phyloP scores from a whole-genome alignment of 2,888 invertebrate genomes.

The Ochropleura plecta region DNA sequence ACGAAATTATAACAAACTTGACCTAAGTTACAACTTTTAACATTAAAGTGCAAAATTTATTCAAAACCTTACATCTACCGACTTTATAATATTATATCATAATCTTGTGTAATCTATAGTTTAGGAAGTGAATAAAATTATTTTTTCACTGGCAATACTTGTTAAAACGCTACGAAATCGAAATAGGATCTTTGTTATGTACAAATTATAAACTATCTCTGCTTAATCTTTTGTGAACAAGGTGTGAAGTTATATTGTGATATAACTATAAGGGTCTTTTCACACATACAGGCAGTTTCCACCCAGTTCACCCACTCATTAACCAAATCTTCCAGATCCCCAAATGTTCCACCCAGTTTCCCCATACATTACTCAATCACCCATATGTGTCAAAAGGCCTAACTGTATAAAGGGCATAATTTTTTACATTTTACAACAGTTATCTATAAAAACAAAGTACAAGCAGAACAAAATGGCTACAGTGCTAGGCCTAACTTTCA shows the following conservation, averaged over 20 bases:
- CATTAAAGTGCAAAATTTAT: constrained; percentile 79
- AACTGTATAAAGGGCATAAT: constrained; percentile 20
- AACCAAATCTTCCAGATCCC: no score
- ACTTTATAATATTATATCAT: constrained; percentile 46
- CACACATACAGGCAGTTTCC: background rate
- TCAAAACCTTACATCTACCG: constrained; percentile 67
- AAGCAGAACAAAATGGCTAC: constrained; percentile 28
- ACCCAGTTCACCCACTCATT: background rate
- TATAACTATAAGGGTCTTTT: background rate
- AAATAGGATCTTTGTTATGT: constrained; percentile 14
- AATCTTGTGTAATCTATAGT: constrained; percentile 50
- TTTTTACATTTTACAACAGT: constrained; percentile 40
- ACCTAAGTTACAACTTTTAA: constrained; percentile 69
- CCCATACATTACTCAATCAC: background rate
- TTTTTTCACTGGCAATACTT: constrained; percentile 37
- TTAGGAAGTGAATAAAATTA: constrained; percentile 26
- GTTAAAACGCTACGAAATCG: constrained; percentile 43
- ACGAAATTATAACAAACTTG: constrained; percentile 77
- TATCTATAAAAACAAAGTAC: constrained; percentile 4
- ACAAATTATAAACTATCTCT: constrained; percentile 15
- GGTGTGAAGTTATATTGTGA: background rate
- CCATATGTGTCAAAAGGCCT: background rate
- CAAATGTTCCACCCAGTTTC: background rate
- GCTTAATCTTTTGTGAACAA: background rate
- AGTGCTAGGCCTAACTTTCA: constrained; percentile 34